These are phyloP conservation scores for Bombyx mandarina DNA, from an alignment of 1,140 invertebrate genomes.

Conservation along the genomic window DNA sequence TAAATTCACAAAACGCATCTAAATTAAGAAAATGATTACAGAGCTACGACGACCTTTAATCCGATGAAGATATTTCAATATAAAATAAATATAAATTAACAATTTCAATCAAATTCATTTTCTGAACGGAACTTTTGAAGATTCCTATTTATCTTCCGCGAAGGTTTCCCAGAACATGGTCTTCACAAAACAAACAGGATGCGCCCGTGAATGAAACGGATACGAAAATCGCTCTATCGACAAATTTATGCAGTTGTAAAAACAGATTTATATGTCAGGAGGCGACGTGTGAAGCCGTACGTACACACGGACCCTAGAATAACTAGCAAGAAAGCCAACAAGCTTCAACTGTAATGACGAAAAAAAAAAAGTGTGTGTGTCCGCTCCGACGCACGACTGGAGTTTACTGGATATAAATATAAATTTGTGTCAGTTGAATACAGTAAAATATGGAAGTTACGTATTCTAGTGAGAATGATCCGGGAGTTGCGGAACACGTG, in stretches of 20 bases:
- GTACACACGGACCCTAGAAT: conserved; percentile 4
- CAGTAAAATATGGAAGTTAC: too few species aligned
- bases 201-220: conserved; percentile 41
- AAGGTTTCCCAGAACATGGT: conserved; percentile 42
- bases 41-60: too few species aligned
- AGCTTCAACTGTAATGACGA: not conserved
- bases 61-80: too few species aligned
- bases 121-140: not conserved
- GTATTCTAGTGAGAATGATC: too few species aligned
- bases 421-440: too few species aligned
- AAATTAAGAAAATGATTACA: too few species aligned
- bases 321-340: not conserved
- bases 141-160: conserved; percentile 28
- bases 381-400: too few species aligned
- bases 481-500: too few species aligned
- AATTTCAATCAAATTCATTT: too few species aligned
- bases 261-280: conserved; percentile 48
- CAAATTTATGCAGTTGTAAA: conserved; percentile 66
- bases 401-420: too few species aligned
- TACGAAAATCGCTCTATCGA: conserved; percentile 58
- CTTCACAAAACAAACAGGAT: conserved; percentile 43
- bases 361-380: not conserved
- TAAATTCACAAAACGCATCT: too few species aligned
- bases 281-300: conserved; percentile 36
- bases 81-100: too few species aligned